phyloP scores from a whole-genome alignment of 2,888 invertebrate species.

The Dinocampus coccinellae region DNA sequence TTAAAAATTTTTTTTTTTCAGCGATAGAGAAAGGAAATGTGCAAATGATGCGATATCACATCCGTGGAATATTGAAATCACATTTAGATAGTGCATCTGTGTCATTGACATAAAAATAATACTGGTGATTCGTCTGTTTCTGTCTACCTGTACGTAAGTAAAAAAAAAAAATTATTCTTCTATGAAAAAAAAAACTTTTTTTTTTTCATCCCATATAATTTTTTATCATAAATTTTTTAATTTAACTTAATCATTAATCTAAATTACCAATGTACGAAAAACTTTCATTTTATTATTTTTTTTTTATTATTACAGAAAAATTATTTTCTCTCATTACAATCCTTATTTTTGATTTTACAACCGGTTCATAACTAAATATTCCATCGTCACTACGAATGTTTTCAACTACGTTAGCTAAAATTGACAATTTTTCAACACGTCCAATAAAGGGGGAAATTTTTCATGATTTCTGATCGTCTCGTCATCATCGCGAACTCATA shows the following conservation, averaged over 20 bases:
- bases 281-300: neutral
- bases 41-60: conserved; percentile 29
- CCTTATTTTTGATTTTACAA: neutral
- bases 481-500: conserved; percentile 26
- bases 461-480: conserved; percentile 22
- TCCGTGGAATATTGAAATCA: conserved; percentile 19
- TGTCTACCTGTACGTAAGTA: conserved; percentile 25
- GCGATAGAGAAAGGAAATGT: conserved; percentile 4
- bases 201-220: neutral
- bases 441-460: neutral
- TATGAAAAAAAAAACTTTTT: neutral
- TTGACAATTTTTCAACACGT: conserved; percentile 26
- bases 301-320: neutral
- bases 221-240: neutral
- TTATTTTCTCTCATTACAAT: too few relatives aligned
- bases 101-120: conserved; percentile 9
- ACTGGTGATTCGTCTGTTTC: conserved; percentile 25
- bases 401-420: conserved; percentile 20
- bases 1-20: too few relatives aligned
- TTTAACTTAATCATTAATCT: neutral
- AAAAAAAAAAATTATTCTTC: conserved; percentile 13
- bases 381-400: neutral
- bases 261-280: neutral
- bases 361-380: neutral
- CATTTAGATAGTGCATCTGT: neutral